Conservation (phyloP, 2,113 vertebrate species). For the Lepus timidus region DNA sequence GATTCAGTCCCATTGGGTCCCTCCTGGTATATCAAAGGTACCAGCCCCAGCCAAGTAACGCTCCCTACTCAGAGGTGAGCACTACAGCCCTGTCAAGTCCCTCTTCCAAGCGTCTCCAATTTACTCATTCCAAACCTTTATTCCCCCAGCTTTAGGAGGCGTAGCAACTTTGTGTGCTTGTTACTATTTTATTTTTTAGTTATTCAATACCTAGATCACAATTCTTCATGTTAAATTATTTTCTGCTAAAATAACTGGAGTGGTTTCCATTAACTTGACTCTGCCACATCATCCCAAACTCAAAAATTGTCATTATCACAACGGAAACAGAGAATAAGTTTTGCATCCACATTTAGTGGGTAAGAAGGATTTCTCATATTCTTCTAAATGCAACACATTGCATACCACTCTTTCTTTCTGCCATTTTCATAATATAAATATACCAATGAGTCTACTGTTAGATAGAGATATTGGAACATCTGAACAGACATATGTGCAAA, state of each 20-base stretch:
- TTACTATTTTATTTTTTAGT: background rate
- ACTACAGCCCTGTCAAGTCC: background rate
- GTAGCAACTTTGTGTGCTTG: background rate
- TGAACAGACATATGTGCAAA: background rate
- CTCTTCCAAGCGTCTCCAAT: background rate
- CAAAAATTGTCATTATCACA: constrained; percentile 27
- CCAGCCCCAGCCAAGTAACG: background rate
- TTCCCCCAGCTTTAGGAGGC: background rate
- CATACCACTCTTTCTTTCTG: background rate
- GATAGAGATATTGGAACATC: constrained; percentile 31
- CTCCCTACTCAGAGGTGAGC: background rate
- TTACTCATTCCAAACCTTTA: background rate
- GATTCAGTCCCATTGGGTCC: background rate
- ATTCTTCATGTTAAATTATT: background rate
- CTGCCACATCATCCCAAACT: background rate
- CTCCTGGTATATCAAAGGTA: background rate
- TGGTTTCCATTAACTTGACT: constrained; percentile 20
- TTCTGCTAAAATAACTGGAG: background rate
- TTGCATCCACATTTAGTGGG: background rate
- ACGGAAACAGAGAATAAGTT: constrained; percentile 3
- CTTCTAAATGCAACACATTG: background rate
- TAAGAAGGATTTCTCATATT: background rate
- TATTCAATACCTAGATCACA: background rate
- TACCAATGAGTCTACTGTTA: background rate
- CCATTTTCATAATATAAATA: background rate